These are phyloP conservation scores for Parotocinclus haroldoi DNA, from an alignment of 2,797 vertebrate genomes.

Conservation along the genomic window DNA sequence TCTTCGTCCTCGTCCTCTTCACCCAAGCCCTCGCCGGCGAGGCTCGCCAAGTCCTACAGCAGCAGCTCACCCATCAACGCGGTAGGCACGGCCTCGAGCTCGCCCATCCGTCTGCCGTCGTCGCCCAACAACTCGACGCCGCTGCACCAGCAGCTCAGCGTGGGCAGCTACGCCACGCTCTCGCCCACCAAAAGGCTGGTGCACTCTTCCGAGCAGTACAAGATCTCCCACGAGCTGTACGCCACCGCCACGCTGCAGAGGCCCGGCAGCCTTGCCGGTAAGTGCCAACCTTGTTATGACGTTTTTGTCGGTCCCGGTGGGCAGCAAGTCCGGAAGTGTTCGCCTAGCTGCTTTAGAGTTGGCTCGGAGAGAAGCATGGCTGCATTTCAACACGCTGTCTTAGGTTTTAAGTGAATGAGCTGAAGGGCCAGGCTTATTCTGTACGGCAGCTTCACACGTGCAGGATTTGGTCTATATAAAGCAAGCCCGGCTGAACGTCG, in stretches of 20 bases:
- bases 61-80: slow-evolving; percentile 84
- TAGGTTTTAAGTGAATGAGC: neutral
- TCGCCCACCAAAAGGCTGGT: slow-evolving; percentile 94
- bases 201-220: slow-evolving; percentile 92
- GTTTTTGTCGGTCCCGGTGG: slow-evolving; percentile 1
- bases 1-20: slow-evolving; percentile 76
- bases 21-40: slow-evolving; percentile 87
- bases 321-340: slow-evolving; percentile 20
- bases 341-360: slow-evolving; percentile 16
- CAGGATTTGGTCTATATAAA: too few species aligned
- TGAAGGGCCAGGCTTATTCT: too few species aligned
- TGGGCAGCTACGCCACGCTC: slow-evolving; percentile 94
- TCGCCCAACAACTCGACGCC: slow-evolving; percentile 86
- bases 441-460: too few species aligned
- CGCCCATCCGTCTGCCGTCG: slow-evolving; percentile 86
- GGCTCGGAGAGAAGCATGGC: neutral
- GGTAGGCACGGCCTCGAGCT: slow-evolving; percentile 65
- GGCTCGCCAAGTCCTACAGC: slow-evolving; percentile 96
- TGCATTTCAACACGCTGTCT: neutral
- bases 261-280: slow-evolving; percentile 94
- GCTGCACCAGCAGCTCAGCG: slow-evolving; percentile 94
- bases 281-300: slow-evolving; percentile 35
- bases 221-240: slow-evolving; percentile 94
- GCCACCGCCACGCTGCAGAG: slow-evolving; percentile 93
- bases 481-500: too few species aligned